Evolutionary conservation across 2,888 invertebrate genomes (phyloP).

Genomic region (Gortyna flavago): DNA sequence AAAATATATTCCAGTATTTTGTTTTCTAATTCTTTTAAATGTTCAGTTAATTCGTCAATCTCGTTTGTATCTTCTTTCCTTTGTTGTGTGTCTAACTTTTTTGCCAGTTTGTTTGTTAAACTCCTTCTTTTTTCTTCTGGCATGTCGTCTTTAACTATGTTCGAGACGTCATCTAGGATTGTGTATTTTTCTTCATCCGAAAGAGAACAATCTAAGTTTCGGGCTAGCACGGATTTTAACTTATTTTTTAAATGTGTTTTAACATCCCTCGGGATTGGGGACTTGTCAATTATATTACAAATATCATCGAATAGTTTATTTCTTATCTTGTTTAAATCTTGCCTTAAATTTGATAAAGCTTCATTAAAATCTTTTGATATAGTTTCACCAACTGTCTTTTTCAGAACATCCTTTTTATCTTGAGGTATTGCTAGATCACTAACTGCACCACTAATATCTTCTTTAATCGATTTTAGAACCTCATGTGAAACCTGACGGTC

Average conservation of each 20-base stretch:
- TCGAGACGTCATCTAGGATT: constrained; percentile 35
- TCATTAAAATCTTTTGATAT: constrained; percentile 54
- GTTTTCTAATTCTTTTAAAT: constrained; percentile 15
- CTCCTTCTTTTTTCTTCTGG: constrained; percentile 14
- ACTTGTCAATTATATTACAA: constrained; percentile 37
- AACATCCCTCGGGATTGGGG: constrained; percentile 12
- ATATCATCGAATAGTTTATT: constrained; percentile 33
- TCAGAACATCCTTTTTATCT: constrained; percentile 26
- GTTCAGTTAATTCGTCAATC: constrained; percentile 25
- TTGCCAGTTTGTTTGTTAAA: constrained; percentile 30
- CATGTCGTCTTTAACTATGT: constrained; percentile 32
- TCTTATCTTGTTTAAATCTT: constrained; percentile 27
- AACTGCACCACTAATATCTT: constrained; percentile 25
- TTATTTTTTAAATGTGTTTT: constrained; percentile 47
- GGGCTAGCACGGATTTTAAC: constrained; percentile 23
- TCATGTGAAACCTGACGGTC: constrained; percentile 21
- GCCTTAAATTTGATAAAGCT: constrained; percentile 5
- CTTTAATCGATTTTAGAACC: constrained; percentile 11
- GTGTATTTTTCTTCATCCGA: constrained; percentile 29
- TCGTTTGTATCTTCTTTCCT: constrained; percentile 24
- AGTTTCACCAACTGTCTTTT: constrained; percentile 19
- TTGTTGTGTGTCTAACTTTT: constrained; percentile 5
- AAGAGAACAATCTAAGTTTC: constrained; percentile 39
- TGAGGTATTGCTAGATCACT: constrained; percentile 37
- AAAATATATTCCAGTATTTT: constrained; percentile 8